These are phyloP conservation scores for Nephotettix cincticeps DNA, from an alignment of 1,140 invertebrate species.

Conservation along the genomic window DNA sequence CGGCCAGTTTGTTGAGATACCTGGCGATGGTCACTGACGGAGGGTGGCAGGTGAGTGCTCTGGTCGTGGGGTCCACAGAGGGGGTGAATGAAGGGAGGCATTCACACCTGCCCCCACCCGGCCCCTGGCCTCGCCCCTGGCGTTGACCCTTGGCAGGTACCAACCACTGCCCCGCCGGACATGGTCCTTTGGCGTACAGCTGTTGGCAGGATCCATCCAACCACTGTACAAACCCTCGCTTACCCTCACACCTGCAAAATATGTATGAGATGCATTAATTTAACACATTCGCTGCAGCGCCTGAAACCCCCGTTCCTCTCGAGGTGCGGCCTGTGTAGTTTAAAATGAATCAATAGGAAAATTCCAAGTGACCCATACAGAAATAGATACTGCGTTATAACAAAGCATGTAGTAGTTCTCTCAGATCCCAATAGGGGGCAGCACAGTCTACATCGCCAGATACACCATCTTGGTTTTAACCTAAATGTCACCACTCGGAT, in stretches of 20 bases:
- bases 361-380: no score
- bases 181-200: slow-evolving; percentile 55
- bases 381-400: no score
- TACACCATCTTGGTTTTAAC: no score
- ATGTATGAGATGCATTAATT: no score
- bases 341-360: no score
- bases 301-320: no score
- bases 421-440: no score
- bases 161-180: slow-evolving; percentile 69
- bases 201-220: slow-evolving; percentile 37
- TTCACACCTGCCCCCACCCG: slow-evolving; percentile 54
- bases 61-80: slow-evolving; percentile 37
- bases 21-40: slow-evolving; percentile 51
- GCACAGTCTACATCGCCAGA: no score
- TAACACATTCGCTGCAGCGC: no score
- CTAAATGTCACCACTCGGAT: no score
- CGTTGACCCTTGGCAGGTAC: slow-evolving; percentile 51
- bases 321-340: no score
- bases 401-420: no score
- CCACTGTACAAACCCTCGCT: slow-evolving; percentile 37
- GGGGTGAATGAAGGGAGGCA: slow-evolving; percentile 67
- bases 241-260: neutral
- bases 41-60: slow-evolving; percentile 48
- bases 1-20: slow-evolving; percentile 47
- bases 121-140: slow-evolving; percentile 41